Evolutionary conservation across 2,888 invertebrate species (phyloP).

Genomic region (Notocelia uddmanniana): DNA sequence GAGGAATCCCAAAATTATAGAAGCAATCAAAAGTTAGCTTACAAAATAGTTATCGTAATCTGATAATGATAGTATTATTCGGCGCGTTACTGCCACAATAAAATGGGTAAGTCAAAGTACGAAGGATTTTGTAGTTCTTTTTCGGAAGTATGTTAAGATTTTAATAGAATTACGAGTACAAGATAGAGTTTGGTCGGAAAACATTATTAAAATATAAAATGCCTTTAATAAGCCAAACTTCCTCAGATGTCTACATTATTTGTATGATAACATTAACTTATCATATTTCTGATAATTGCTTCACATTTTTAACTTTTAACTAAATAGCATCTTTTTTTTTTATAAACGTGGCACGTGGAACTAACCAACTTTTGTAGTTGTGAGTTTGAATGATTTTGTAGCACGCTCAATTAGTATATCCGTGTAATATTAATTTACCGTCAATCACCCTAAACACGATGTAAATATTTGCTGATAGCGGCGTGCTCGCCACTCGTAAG

Average conservation of each 20-base stretch:
- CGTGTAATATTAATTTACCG: conserved; percentile 29
- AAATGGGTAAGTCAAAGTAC: background rate
- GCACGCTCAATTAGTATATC: conserved; percentile 2
- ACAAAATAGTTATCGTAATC: conserved; percentile 22
- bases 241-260: too few species aligned
- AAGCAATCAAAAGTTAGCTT: conserved; percentile 28
- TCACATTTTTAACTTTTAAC: too few species aligned
- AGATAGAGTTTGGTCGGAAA: too few species aligned
- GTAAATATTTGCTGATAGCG: conserved; percentile 46
- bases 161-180: too few species aligned
- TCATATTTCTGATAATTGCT: too few species aligned
- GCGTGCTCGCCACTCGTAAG: conserved; percentile 46
- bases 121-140: too few species aligned
- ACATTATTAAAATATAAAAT: too few species aligned
- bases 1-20: conserved; percentile 28
- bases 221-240: too few species aligned
- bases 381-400: background rate
- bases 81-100: background rate
- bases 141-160: too few species aligned
- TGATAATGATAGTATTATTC: conserved; percentile 19
- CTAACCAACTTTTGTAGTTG: conserved; percentile 1
- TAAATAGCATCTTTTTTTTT: background rate
- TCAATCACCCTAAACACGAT: conserved; percentile 52
- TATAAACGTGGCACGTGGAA: background rate
- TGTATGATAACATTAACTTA: too few species aligned